Percentiles rank a stretch among this genome's conserved stretches.
These are phyloP conservation scores for Phaethon lepturus DNA, from an alignment of 2,113 vertebrate genomes.

Conservation along the genomic window DNA sequence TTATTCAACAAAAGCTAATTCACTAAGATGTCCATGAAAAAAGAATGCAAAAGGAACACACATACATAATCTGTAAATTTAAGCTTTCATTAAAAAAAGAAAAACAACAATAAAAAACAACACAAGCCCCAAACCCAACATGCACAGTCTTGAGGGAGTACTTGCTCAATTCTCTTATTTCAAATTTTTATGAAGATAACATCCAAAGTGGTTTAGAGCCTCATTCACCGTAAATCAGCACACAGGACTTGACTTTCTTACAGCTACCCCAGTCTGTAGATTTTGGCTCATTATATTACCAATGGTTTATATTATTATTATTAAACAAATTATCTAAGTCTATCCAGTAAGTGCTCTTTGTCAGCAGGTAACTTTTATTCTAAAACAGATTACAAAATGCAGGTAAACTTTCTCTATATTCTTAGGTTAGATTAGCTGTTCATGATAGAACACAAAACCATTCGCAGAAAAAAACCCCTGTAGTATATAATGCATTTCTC, in stretches of 20 bases:
- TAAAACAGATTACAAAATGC: background rate
- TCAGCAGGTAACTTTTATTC: background rate
- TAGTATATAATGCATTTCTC: background rate
- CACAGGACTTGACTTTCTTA: background rate
- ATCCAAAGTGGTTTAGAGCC: background rate
- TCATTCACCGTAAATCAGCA: background rate
- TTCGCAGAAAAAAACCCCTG: background rate
- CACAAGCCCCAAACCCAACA: too few species aligned
- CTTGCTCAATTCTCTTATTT: background rate
- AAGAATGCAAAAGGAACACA: background rate
- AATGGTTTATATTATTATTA: background rate
- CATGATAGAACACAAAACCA: background rate
- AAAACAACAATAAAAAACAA: too few species aligned
- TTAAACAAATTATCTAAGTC: background rate
- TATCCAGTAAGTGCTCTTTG: background rate
- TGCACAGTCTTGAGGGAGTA: background rate
- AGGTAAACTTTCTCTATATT: background rate
- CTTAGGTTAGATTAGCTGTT: background rate
- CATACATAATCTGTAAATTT: background rate
- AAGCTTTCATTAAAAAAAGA: background rate
- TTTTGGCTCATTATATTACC: background rate
- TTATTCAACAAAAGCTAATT: background rate
- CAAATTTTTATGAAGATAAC: background rate
- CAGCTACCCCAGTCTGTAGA: background rate
- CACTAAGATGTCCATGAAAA: background rate